Conservation (phyloP, 2,888 invertebrate genomes). For the Congeria kusceri region DNA sequence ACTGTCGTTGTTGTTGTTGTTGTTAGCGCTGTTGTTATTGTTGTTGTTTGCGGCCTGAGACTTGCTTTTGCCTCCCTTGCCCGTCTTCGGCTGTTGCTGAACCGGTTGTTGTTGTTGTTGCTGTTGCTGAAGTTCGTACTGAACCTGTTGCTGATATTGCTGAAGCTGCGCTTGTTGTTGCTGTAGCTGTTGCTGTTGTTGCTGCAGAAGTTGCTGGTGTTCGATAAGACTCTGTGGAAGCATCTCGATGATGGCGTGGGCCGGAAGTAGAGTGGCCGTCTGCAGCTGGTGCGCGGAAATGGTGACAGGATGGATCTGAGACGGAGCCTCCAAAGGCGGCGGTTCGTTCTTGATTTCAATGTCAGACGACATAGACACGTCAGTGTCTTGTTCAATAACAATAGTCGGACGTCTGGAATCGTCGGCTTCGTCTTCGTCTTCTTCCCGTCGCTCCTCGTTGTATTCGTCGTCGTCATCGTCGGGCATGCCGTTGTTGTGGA, state of each 20-base stretch:
- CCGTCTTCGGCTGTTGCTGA: neutral
- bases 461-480: constrained; percentile 39
- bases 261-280: constrained; percentile 26
- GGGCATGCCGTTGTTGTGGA: constrained; percentile 34
- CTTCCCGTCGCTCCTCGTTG: neutral
- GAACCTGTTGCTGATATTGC: constrained; percentile 46
- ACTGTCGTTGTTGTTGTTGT: too few relatives aligned
- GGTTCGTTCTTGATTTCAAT: constrained; percentile 45
- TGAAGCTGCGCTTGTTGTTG: constrained; percentile 54
- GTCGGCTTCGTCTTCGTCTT: constrained; percentile 5
- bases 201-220: constrained; percentile 57
- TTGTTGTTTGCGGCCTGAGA: neutral
- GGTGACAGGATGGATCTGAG: constrained; percentile 54
- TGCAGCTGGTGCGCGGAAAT: constrained; percentile 48
- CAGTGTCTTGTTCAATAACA: neutral
- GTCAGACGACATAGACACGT: neutral
- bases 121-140: constrained; percentile 40
- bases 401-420: neutral
- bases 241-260: constrained; percentile 62
- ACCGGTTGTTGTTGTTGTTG: constrained; percentile 32
- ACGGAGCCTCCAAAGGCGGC: constrained; percentile 50
- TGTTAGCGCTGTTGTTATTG: neutral
- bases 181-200: constrained; percentile 56
- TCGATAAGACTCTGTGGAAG: constrained; percentile 56
- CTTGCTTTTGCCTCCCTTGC: constrained; percentile 31